Percentiles rank a stretch among this genome's conserved stretches.
phyloP scores from a whole-genome alignment of 2,113 vertebrate species.

The Trichechus manatus region DNA sequence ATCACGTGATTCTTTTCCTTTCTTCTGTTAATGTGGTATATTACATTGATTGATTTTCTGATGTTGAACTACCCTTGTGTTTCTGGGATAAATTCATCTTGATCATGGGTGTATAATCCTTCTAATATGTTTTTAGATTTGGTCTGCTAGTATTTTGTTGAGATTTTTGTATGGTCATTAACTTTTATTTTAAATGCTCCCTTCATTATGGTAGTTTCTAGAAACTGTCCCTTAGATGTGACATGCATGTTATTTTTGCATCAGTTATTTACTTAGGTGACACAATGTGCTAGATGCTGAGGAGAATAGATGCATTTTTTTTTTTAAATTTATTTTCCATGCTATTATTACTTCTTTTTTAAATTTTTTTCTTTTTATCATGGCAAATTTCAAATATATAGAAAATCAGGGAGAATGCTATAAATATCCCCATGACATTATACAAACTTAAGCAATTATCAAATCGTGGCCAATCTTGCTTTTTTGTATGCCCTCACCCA shows the following conservation, averaged over 20 bases:
- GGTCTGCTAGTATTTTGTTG: too few relatives aligned
- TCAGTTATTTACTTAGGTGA: background rate
- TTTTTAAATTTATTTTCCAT: slow-evolving; percentile 9
- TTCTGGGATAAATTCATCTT: background rate
- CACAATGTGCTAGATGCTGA: background rate
- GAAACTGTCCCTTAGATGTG: background rate
- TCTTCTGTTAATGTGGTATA: background rate
- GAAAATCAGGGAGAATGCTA: background rate
- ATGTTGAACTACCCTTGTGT: background rate
- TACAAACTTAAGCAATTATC: background rate
- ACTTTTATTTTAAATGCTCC: background rate
- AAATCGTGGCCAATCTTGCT: background rate
- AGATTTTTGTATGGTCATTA: background rate
- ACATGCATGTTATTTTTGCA: background rate
- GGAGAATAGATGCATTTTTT: background rate
- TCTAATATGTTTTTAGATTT: too few relatives aligned
- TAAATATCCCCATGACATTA: background rate
- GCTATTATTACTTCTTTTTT: background rate
- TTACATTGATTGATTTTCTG: background rate
- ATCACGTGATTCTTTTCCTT: background rate
- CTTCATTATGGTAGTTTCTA: background rate
- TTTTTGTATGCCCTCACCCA: background rate
- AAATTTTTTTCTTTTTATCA: background rate
- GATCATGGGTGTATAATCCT: background rate
- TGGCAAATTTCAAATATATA: background rate